Evolutionary conservation across 64 coral and sea anemone genomes (phyloP), one percentile per base, ranked within the genome.

Genomic region (Stichodactyla helianthus): DNA sequence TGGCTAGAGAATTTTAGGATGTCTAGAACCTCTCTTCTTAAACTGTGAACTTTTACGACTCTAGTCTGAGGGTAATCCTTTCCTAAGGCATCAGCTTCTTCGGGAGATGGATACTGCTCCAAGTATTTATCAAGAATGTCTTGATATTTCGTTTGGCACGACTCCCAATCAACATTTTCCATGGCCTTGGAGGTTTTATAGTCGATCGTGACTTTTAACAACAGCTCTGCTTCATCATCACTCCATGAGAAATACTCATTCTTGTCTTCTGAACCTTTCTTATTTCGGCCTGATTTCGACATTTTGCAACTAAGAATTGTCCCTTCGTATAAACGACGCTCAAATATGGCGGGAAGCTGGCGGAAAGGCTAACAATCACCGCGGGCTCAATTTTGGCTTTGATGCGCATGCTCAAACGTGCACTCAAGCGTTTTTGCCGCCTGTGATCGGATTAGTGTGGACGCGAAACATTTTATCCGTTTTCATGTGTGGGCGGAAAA

Each of bases 161-260:
- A 90, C 65, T 86, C 89, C 82, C 89, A 90, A 35, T 85, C 89
- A 54, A 86, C 57, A 63, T 83, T 89, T 83, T 85, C 89, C 89
- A 90, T 85, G 15, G 27, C 44, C 31, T 90, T 90, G 25, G 89
- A 16, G 51, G 89, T 90, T 84, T 90, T 90, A 79, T 90, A 84
- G 68, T 85, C 88, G 26, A 89, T 89, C 20, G 78, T 82, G 1
- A 83, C 79, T 5, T 56, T 89, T 65, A 89, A 70, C 61, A 89
- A n/a, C 79, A 86, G 28, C 52, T 89, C 88, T 55, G 68, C 88
- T 54, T 90, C 88, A 82, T 90, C 88, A 87, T 87, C 86, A 20
- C 59, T 77, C 71, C 86, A 87, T 20, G 86, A 87, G 67, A 87
- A 87, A 61, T 87, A 57, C 53, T 87, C 86, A 31, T 53, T 87